Conservation (phyloP, 2,113 vertebrate genomes). For the Proteles cristata region DNA sequence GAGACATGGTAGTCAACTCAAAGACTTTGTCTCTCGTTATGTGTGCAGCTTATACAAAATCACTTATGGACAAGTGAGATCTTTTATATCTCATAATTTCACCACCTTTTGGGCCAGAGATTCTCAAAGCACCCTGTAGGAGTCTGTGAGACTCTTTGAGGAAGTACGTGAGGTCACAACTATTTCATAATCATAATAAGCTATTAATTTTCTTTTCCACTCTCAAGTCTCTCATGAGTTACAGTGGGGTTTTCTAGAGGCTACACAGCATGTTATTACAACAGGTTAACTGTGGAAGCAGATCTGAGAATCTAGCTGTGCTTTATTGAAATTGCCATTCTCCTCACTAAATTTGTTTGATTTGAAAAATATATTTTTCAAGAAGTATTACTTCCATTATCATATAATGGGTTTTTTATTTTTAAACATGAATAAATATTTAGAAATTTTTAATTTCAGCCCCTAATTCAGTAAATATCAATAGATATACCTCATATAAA, state of each 20-base stretch:
- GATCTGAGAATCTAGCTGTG: background rate
- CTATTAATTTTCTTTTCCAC: background rate
- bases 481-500: background rate
- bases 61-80: background rate
- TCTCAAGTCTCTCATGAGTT: background rate
- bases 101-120: background rate
- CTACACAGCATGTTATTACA: background rate
- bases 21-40: background rate
- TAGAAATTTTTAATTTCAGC: constrained; percentile 40
- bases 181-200: background rate
- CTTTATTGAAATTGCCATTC: background rate
- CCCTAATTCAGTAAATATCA: constrained; percentile 24
- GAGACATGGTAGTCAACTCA: background rate
- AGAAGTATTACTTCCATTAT: background rate
- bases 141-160: constrained; percentile 7
- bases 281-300: background rate
- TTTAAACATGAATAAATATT: constrained; percentile 13
- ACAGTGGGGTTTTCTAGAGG: background rate
- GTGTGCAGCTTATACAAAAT: background rate
- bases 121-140: background rate
- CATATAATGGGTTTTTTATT: background rate
- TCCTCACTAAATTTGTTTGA: background rate
- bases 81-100: background rate
- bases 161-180: background rate
- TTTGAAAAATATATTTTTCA: constrained; percentile 33